phyloP scores from a whole-genome alignment of 2,113 vertebrate genomes.

The Grammomys dolichurus region DNA sequence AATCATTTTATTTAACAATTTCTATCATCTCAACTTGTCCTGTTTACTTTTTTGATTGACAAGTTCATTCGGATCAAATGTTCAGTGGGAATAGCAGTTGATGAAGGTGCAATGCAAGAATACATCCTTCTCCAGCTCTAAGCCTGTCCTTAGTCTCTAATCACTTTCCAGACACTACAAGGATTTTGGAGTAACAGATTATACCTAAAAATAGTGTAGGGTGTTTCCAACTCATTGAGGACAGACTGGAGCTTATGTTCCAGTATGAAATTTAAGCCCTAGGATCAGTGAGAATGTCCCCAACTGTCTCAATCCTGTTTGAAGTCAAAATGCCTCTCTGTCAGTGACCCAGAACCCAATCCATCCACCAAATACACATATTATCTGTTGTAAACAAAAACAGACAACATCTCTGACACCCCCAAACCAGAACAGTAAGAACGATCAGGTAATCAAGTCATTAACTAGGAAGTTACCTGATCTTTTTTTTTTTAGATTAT shows the following conservation, averaged over 20 bases:
- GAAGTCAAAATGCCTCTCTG: conserved; percentile 40
- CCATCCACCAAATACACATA: conserved; percentile 21
- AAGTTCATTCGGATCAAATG: conserved; percentile 58
- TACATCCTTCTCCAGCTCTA: background rate
- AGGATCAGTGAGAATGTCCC: conserved; percentile 48
- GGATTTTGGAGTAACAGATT: conserved; percentile 5
- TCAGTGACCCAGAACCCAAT: background rate
- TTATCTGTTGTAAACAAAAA: conserved; percentile 28
- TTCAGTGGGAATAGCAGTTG: conserved; percentile 28
- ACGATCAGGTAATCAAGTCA: conserved; percentile 49
- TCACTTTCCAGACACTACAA: background rate
- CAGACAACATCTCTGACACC: background rate
- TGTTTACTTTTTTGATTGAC: conserved; percentile 21
- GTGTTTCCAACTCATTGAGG: conserved; percentile 14
- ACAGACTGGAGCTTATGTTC: conserved; percentile 52
- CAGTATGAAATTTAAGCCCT: conserved; percentile 51
- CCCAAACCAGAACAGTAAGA: conserved; percentile 13
- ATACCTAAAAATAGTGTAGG: conserved; percentile 53
- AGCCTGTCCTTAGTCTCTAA: conserved; percentile 9
- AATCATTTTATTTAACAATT: conserved; percentile 73
- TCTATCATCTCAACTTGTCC: conserved; percentile 66
- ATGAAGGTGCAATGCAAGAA: conserved; percentile 38
- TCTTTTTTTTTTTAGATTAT: too few species aligned
- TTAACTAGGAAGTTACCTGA: conserved; percentile 35
- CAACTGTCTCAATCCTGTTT: conserved; percentile 52